A percentile compares a stretch with the other conserved stretches of the same genome.
These are phyloP conservation scores for Epicauta chinensis DNA, from an alignment of 1,140 invertebrate species.

Conservation along the genomic window DNA sequence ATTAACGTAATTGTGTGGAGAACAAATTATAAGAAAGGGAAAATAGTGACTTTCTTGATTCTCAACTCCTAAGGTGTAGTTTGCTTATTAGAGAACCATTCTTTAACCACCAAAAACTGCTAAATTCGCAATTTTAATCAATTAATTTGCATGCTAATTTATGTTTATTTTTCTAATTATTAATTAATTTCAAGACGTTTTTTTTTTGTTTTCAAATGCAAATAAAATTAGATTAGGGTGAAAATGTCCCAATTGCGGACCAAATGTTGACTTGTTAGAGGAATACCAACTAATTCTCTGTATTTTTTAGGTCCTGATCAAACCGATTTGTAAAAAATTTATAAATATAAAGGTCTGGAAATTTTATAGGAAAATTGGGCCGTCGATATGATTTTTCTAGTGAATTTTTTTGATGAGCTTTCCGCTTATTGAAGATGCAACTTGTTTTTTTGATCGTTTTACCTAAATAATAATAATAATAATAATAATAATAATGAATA, in stretches of 20 bases:
- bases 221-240: constrained; percentile 25
- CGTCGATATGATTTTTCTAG: no score
- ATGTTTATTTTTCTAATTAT: constrained; percentile 15
- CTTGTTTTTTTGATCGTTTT: no score
- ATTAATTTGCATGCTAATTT: constrained; percentile 17
- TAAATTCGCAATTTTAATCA: constrained; percentile 16
- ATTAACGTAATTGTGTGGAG: no score
- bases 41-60: constrained; percentile 22
- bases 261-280: no score
- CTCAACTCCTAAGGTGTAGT: constrained; percentile 39
- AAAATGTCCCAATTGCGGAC: no score
- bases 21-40: background rate
- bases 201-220: constrained; percentile 28
- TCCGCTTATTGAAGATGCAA: no score
- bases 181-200: constrained; percentile 11
- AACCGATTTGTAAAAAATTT: constrained; percentile 34
- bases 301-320: constrained; percentile 39
- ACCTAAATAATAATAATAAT: no score
- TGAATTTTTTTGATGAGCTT: no score
- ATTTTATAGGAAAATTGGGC: no score
- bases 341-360: background rate
- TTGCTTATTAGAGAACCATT: constrained; percentile 33
- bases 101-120: constrained; percentile 18
- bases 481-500: no score
- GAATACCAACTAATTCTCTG: no score